These are phyloP conservation scores for Mustela erminea DNA, from an alignment of 2,797 vertebrate species.

Conservation along the genomic window DNA sequence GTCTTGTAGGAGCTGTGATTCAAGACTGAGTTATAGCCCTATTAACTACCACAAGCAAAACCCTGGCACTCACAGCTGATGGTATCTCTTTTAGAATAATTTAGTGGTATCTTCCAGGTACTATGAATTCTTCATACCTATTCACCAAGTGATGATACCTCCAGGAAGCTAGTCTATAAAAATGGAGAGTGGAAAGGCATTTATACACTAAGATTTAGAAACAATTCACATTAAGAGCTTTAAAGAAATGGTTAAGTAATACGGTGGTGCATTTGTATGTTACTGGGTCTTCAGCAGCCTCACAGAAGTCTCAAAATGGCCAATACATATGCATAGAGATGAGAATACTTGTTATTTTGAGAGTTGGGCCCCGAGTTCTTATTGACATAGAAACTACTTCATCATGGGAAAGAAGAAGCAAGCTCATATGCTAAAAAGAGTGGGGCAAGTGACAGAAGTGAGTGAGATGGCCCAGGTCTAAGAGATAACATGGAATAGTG, in stretches of 20 bases:
- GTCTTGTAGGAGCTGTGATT: neutral
- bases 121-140: neutral
- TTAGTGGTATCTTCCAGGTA: neutral
- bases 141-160: neutral
- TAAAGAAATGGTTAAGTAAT: neutral
- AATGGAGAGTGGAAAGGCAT: neutral
- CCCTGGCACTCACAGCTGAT: neutral
- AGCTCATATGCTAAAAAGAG: neutral
- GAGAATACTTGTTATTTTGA: neutral
- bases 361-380: neutral
- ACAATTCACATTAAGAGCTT: neutral
- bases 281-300: neutral
- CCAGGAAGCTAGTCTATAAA: neutral
- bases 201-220: constrained; percentile 13
- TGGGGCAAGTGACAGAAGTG: neutral
- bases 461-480: neutral
- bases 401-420: neutral
- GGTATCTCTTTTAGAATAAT: neutral
- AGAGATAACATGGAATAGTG: neutral
- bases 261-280: neutral
- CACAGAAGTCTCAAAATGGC: neutral
- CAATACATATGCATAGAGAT: neutral
- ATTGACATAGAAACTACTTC: neutral
- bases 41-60: neutral
- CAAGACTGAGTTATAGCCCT: neutral